These are phyloP conservation scores for Pempheris klunzingeri DNA, from an alignment of 2,797 vertebrate genomes.

Conservation along the genomic window DNA sequence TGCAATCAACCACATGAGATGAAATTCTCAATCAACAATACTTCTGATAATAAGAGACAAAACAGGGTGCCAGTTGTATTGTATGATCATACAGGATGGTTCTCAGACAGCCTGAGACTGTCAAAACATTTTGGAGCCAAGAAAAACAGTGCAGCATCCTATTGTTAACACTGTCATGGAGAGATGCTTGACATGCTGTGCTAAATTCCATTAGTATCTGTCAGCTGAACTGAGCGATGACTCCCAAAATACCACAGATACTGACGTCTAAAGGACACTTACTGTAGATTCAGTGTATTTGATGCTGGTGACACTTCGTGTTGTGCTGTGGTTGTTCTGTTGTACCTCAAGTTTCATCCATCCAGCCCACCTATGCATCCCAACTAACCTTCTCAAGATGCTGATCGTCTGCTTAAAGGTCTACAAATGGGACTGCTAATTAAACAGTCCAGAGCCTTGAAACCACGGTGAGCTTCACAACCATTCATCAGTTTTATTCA, in stretches of 20 bases:
- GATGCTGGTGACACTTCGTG: too few species aligned
- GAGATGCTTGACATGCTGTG: conserved; percentile 20
- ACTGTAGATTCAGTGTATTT: too few species aligned
- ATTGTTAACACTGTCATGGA: conserved; percentile 41
- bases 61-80: not conserved
- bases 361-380: too few species aligned
- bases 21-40: not conserved
- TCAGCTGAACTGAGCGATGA: conserved; percentile 18
- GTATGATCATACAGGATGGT: not conserved
- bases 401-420: too few species aligned
- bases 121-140: conserved; percentile 57
- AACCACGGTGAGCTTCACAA: not conserved
- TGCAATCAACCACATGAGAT: too few species aligned
- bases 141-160: conserved; percentile 48
- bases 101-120: conserved; percentile 7
- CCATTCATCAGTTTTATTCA: not conserved
- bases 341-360: too few species aligned
- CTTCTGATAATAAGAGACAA: not conserved
- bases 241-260: conserved; percentile 1
- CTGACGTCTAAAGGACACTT: too few species aligned
- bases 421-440: too few species aligned
- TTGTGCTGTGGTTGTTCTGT: too few species aligned
- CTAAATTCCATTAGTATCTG: conserved; percentile 26
- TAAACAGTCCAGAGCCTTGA: not conserved
- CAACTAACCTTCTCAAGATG: too few species aligned